A percentile compares a stretch with the other conserved stretches of the same genome.
These are phyloP conservation scores for Rhabdomys pumilio DNA, from an alignment of 2,797 vertebrate genomes.

Conservation along the genomic window DNA sequence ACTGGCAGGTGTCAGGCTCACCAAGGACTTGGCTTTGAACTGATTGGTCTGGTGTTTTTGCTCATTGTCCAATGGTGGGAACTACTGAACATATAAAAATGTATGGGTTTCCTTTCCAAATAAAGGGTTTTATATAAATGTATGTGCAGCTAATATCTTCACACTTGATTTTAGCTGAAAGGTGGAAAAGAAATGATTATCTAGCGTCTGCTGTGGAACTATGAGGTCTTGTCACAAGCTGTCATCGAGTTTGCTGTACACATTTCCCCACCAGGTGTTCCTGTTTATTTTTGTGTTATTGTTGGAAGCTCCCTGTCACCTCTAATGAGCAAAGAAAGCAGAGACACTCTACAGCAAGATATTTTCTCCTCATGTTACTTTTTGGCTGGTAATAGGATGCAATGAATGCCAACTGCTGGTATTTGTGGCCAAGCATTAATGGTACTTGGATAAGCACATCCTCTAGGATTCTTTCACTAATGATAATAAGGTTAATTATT, in stretches of 20 bases:
- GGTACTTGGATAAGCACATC: constrained; percentile 50
- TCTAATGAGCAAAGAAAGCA: neutral
- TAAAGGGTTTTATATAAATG: neutral
- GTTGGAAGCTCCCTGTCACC: constrained; percentile 43
- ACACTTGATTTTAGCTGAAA: neutral
- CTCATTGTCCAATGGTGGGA: neutral
- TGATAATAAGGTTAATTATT: neutral
- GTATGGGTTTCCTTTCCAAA: neutral
- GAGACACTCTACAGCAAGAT: neutral
- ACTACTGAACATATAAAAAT: neutral
- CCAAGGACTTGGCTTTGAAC: neutral
- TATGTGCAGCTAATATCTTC: neutral
- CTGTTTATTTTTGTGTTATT: constrained; percentile 26
- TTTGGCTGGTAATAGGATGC: neutral
- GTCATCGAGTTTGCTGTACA: neutral
- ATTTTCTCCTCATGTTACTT: constrained; percentile 46
- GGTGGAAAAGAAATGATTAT: neutral
- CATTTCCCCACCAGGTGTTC: neutral
- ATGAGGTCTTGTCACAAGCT: neutral
- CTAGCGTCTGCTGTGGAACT: neutral
- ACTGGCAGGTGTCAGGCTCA: neutral
- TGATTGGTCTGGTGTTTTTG: neutral
- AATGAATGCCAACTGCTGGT: constrained; percentile 14
- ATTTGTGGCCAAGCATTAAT: constrained; percentile 8
- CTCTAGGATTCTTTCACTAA: neutral